Evolutionary conservation across 2,797 vertebrate species (phyloP).

Genomic region (Helicolenus hilgendorfi): DNA sequence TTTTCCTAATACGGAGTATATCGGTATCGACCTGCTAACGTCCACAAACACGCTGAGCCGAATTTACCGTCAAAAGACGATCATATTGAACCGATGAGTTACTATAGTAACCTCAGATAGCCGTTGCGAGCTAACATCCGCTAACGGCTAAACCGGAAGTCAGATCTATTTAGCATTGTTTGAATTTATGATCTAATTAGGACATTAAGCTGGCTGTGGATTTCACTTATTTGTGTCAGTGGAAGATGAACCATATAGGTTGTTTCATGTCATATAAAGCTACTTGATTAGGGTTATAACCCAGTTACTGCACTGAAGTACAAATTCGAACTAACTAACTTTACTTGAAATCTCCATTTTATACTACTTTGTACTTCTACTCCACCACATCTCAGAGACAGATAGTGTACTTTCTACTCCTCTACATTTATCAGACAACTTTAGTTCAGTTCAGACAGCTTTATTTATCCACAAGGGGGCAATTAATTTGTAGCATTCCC

Average conservation of each 20-base stretch:
- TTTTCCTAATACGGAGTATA: background rate
- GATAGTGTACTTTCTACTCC: too few relatives aligned
- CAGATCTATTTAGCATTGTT: background rate
- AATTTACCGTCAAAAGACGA: background rate
- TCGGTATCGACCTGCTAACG: rapidly evolving
- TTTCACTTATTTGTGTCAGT: background rate
- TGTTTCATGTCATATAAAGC: background rate
- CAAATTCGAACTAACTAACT: background rate
- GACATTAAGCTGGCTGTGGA: rapidly evolving
- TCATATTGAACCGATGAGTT: background rate
- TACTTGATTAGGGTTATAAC: too few relatives aligned
- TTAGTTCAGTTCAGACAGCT: too few relatives aligned
- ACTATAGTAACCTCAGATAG: background rate
- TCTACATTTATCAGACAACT: too few relatives aligned
- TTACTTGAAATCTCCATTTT: too few relatives aligned
- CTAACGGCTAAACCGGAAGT: background rate
- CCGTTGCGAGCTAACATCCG: background rate
- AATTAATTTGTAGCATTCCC: too few relatives aligned
- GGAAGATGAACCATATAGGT: background rate
- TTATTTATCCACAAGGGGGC: too few relatives aligned
- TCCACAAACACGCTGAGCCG: rapidly evolving
- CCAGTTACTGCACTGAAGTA: background rate
- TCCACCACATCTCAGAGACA: too few relatives aligned
- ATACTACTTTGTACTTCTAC: too few relatives aligned
- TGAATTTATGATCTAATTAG: background rate